Base-by-base conservation (phyloP, 2,888 invertebrate genomes). In the Hirudinaria manillensis region DNA sequence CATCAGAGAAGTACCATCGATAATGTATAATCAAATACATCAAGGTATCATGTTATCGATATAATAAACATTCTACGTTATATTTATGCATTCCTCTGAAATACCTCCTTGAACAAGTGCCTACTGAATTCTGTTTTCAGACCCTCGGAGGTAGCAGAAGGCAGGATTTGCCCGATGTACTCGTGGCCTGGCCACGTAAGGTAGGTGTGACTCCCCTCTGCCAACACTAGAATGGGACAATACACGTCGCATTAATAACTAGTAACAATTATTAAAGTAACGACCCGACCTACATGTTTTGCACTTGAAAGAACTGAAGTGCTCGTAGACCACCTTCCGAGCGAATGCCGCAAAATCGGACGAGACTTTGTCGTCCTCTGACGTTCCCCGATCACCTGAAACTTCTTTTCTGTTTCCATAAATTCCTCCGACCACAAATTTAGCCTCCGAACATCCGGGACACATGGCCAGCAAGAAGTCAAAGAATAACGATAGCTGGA, bases 401-500 rank as follows among this genome's bases (percentile, higher is more conserved):
- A 34, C 70, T n/a, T 29, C 65, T 19, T 27, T 34, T 21, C 32
- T 19, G 16, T 68, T 4, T 13, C 68, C 68, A 36, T 36, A 67
- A 55, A 61, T 7, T 65, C 76, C 68, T 36, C 79, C 78, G 1
- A 70, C 38, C 29, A 80, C 79, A 80, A 85, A 86, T 55, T 83
- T 82, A 2, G 82, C 80, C 77, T 85, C 81, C 38, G 82, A 83
- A 2, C 85, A 82, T 1, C 80, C 82, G 45, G 81, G 78, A 78
- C 86, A 85, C 82, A 87, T 86, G 0, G 87, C 84, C 74, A 86
- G 78, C 78, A 88, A 80, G 68, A 88, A 82, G 81, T 88, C 88
- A 82, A 87, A 88, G 81, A 86, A 88, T 32, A 88, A 79, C 0
- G 88, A 88, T 21, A 88, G 80, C 87, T 88, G 81, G 32, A 61